Evolutionary conservation across 37 sponge, comb jelly and placozoan genomes (phyloP).

Genomic region (Hexactinellida sp.): DNA sequence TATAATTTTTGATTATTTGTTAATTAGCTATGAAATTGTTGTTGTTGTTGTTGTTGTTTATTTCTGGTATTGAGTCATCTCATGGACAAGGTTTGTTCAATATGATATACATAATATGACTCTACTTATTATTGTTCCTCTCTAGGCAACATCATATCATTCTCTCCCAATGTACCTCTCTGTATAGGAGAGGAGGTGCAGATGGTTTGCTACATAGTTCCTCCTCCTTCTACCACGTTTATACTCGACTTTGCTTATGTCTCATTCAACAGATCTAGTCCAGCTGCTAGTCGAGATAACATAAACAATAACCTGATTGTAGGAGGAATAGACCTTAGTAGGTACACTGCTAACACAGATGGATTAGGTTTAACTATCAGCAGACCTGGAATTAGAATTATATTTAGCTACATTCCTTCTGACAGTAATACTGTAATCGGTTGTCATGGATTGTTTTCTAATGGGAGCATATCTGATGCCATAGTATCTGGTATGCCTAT

Average conservation of each 20-base stretch:
- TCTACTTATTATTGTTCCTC: too few relatives aligned
- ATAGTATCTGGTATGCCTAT: too few relatives aligned
- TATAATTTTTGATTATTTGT: too few relatives aligned
- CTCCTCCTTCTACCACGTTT: neutral
- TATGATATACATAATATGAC: too few relatives aligned
- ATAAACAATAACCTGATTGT: neutral
- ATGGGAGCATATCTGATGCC: neutral
- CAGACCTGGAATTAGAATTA: neutral
- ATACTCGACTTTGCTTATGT: neutral
- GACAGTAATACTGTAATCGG: neutral
- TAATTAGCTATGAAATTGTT: too few relatives aligned
- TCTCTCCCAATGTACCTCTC: too few relatives aligned
- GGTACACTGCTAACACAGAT: neutral
- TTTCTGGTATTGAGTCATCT: too few relatives aligned
- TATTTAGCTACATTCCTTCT: neutral
- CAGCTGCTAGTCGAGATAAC: neutral
- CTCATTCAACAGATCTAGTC: neutral
- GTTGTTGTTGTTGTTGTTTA: too few relatives aligned
- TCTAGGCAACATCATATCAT: too few relatives aligned
- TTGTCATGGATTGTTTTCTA: neutral
- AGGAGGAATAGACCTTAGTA: neutral
- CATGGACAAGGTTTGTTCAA: too few relatives aligned
- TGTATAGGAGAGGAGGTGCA: too few relatives aligned
- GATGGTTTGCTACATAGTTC: neutral
- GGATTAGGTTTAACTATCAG: neutral